Evolutionary conservation across 2,797 vertebrate genomes (phyloP).

Genomic region (Moxostoma hubbsi): DNA sequence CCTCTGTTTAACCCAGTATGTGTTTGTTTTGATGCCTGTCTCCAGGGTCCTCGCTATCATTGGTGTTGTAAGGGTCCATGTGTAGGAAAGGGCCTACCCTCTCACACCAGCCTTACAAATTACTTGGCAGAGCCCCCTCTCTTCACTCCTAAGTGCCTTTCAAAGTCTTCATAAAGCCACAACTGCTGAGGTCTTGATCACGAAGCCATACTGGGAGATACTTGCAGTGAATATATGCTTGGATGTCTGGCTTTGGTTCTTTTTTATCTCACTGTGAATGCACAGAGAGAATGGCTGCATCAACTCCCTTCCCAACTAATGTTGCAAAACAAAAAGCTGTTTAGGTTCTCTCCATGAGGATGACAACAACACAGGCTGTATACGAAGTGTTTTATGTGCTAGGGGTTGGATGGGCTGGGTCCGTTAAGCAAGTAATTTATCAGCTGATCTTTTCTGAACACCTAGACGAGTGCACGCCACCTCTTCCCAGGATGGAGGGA

Average conservation of each 20-base stretch:
- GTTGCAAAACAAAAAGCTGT: conserved; percentile 10
- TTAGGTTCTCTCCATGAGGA: conserved; percentile 2
- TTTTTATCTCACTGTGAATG: conserved; percentile 17
- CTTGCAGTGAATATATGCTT: background rate
- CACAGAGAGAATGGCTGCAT: background rate
- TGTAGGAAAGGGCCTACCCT: conserved; percentile 29
- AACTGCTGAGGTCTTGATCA: background rate
- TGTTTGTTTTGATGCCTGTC: conserved; percentile 67
- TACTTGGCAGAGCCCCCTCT: conserved; percentile 68
- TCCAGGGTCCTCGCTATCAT: conserved; percentile 58
- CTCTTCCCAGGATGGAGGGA: conserved; percentile 26
- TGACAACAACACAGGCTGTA: conserved; percentile 1
- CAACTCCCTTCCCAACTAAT: background rate
- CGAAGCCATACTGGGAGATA: conserved; percentile 16
- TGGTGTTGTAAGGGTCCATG: conserved; percentile 54
- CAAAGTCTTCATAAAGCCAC: conserved; percentile 27
- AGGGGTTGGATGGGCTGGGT: conserved; percentile 42
- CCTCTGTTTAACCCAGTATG: conserved; percentile 68
- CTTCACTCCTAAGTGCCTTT: conserved; percentile 35
- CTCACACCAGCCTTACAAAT: conserved; percentile 63
- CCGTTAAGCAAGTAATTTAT: conserved; percentile 54
- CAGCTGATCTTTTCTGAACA: conserved; percentile 48
- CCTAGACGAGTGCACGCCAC: conserved; percentile 36
- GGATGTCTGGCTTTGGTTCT: background rate
- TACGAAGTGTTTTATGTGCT: conserved; percentile 41